Evolutionary conservation across 2,113 vertebrate genomes (phyloP).

Genomic region (Ellobius talpinus): DNA sequence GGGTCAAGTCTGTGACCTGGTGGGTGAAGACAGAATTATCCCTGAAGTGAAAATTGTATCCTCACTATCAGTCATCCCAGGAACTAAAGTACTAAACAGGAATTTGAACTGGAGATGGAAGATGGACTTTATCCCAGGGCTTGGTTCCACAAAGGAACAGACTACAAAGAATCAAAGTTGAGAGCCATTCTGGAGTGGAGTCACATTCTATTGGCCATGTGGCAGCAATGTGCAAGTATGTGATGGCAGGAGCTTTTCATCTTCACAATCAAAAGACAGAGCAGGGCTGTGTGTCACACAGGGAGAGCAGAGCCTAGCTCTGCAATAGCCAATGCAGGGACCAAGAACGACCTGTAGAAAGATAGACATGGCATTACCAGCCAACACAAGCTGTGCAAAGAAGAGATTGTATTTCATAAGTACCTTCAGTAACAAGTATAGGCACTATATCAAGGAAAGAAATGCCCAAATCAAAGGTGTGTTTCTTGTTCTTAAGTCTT

Average conservation of each 20-base stretch:
- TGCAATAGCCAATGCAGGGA: not conserved
- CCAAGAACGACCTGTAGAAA: not conserved
- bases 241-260: not conserved
- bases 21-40: not conserved
- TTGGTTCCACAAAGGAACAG: not conserved
- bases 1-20: not conserved
- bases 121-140: not conserved
- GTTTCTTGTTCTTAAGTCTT: not conserved
- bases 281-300: not conserved
- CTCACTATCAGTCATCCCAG: not conserved
- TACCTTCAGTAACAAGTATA: not conserved
- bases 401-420: not conserved
- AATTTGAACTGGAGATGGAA: slow-evolving; percentile 2
- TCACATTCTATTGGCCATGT: not conserved
- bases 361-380: not conserved
- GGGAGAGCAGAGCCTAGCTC: not conserved
- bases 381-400: not conserved
- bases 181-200: not conserved
- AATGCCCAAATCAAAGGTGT: not conserved
- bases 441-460: not conserved
- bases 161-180: not conserved
- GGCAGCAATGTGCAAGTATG: not conserved
- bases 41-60: not conserved
- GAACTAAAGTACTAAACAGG: not conserved
- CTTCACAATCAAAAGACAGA: not conserved